A percentile compares a stretch with the other conserved stretches of the same genome.
These are phyloP conservation scores for Pelmatolapia mariae DNA, from an alignment of 2,113 vertebrate species.

Conservation along the genomic window DNA sequence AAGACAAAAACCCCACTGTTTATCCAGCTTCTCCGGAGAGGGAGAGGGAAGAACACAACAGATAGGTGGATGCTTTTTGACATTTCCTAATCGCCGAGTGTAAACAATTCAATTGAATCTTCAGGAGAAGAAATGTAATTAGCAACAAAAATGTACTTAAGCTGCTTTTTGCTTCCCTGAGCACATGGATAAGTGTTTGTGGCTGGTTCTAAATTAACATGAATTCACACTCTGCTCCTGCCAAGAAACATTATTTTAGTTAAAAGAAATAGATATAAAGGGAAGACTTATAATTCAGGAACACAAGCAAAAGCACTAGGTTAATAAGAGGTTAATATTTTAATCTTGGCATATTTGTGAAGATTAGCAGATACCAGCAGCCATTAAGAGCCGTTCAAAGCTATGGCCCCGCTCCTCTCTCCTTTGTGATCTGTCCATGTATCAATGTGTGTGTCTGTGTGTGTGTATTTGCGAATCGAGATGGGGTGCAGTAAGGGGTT, in stretches of 20 bases:
- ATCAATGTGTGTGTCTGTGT: background rate
- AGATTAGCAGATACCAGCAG: constrained; percentile 53
- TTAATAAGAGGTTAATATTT: constrained; percentile 16
- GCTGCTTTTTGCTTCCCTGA: background rate
- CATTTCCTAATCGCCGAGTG: constrained; percentile 20
- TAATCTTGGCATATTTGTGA: constrained; percentile 56
- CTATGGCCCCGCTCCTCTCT: background rate
- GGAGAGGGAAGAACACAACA: background rate
- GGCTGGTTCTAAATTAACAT: background rate
- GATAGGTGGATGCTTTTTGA: constrained; percentile 17
- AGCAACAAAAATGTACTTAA: constrained; percentile 57
- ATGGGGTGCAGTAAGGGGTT: constrained; percentile 22
- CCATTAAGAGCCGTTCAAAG: background rate
- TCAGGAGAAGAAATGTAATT: constrained; percentile 60
- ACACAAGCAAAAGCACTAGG: background rate
- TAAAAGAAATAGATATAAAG: background rate
- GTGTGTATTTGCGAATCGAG: background rate
- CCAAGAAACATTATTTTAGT: background rate
- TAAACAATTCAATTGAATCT: constrained; percentile 62
- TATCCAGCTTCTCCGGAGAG: background rate
- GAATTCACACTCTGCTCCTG: background rate
- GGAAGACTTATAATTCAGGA: background rate
- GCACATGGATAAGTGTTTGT: constrained; percentile 15
- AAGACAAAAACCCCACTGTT: constrained; percentile 50
- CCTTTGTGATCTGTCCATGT: background rate